These are phyloP conservation scores for Asbolus verrucosus DNA, from an alignment of 1,140 invertebrate genomes.

Conservation along the genomic window DNA sequence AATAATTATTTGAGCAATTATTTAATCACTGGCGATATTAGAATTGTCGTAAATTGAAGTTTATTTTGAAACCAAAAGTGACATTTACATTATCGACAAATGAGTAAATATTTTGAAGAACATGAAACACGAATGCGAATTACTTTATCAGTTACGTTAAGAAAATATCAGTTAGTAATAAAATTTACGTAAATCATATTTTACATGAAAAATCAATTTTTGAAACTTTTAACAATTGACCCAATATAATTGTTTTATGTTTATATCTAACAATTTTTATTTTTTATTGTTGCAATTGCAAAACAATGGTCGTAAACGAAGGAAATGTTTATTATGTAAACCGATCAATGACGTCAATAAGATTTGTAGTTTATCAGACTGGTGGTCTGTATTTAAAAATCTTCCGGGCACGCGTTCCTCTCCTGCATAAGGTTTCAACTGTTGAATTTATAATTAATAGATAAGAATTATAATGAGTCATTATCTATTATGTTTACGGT, in stretches of 20 bases:
- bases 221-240: no score
- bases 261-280: background rate
- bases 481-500: no score
- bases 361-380: constrained; percentile 4
- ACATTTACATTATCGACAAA: no score
- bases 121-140: background rate
- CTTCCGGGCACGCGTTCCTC: constrained; percentile 13
- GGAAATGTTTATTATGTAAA: constrained; percentile 20
- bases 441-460: background rate
- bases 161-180: background rate
- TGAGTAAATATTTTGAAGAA: background rate
- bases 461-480: background rate
- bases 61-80: no score
- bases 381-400: background rate
- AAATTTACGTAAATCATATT: background rate
- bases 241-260: no score
- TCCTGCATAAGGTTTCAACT: background rate
- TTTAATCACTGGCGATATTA: no score
- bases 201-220: no score
- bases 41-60: no score
- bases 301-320: constrained; percentile 27
- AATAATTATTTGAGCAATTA: no score
- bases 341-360: constrained; percentile 6
- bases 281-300: background rate
- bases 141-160: constrained; percentile 1